Evolutionary conservation across 2,888 invertebrate species (phyloP).

Genomic region (Iphiclides podalirius): DNA sequence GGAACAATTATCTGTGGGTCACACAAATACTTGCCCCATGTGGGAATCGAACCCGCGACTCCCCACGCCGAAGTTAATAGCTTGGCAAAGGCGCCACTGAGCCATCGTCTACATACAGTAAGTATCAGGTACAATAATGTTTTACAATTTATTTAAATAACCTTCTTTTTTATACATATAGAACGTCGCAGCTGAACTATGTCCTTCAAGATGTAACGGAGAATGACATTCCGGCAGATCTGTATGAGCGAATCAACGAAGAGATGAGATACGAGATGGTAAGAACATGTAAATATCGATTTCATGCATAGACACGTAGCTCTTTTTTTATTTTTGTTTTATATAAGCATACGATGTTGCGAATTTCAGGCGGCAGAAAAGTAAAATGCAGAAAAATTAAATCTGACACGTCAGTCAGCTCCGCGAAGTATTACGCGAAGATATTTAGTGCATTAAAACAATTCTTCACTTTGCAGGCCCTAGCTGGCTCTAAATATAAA

Average conservation of each 20-base stretch:
- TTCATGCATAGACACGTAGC: conserved; percentile 21
- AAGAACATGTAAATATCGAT: conserved; percentile 78
- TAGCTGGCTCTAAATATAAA: conserved; percentile 72
- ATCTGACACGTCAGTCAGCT: conserved; percentile 68
- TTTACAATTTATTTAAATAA: too few relatives aligned
- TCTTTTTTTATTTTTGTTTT: conserved; percentile 44
- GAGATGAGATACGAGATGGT: conserved; percentile 96
- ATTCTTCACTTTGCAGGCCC: conserved; percentile 75
- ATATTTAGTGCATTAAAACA: conserved; percentile 75
- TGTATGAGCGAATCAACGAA: conserved; percentile 92
- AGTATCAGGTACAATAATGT: too few relatives aligned
- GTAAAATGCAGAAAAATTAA: conserved; percentile 71
- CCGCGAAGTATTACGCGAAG: conserved; percentile 70
- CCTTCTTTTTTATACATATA: conserved; percentile 35
- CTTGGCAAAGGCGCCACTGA: too few relatives aligned
- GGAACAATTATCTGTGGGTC: too few relatives aligned
- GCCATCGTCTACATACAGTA: too few relatives aligned
- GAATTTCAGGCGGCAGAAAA: conserved; percentile 75
- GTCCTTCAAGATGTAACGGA: conserved; percentile 94
- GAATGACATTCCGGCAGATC: conserved; percentile 93
- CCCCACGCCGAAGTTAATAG: too few relatives aligned
- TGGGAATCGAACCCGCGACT: too few relatives aligned
- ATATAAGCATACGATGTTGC: conserved; percentile 48
- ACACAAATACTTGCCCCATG: too few relatives aligned
- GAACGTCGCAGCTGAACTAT: conserved; percentile 90